Percentiles rank a stretch among this genome's conserved stretches.
These are phyloP conservation scores for Smittia sp. DNA, from an alignment of 2,888 invertebrate species.

Conservation along the genomic window DNA sequence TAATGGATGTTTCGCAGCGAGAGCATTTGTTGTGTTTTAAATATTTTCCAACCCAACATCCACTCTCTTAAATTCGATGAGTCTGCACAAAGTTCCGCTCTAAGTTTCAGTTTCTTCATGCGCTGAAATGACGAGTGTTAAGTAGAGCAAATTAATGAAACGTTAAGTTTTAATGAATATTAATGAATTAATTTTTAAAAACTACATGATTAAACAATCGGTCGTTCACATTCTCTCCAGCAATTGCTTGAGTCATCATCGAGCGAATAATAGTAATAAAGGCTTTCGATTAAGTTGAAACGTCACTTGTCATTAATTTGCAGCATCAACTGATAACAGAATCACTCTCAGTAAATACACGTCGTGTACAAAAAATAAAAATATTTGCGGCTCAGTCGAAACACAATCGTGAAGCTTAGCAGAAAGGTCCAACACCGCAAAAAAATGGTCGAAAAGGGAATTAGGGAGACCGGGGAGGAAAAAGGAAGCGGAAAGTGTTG, in stretches of 20 bases:
- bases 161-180: constrained; percentile 30
- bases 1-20: constrained; percentile 29
- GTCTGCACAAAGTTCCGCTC: constrained; percentile 22
- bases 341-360: neutral
- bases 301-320: no score
- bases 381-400: neutral
- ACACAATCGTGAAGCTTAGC: no score
- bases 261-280: no score
- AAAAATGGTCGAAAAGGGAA: neutral
- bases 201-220: no score
- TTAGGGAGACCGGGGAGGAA: no score
- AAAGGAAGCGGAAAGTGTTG: constrained; percentile 5
- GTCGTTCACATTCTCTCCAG: no score
- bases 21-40: neutral
- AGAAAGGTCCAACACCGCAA: no score
- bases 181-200: neutral
- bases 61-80: constrained; percentile 38
- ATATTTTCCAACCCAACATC: neutral
- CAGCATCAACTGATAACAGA: neutral
- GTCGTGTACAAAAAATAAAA: neutral
- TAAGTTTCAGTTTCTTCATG: constrained; percentile 13
- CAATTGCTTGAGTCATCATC: no score
- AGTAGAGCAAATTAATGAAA: constrained; percentile 39
- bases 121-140: constrained; percentile 23
- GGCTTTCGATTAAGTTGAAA: no score